Base-by-base conservation (phyloP, 2,888 invertebrate genomes). In the Quadriops clusia region DNA sequence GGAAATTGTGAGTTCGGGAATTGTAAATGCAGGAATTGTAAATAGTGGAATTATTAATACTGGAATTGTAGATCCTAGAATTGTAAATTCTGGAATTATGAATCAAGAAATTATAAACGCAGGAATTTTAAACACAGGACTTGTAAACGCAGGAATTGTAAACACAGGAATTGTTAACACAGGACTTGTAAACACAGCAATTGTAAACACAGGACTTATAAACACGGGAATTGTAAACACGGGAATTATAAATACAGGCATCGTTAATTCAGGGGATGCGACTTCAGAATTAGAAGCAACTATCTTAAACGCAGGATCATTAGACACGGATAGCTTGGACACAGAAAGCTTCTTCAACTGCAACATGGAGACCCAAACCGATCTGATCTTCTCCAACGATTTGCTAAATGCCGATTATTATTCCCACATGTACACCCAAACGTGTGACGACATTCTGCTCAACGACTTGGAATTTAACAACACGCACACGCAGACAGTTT, bases 401-500 rank as follows among this genome's bases (percentile, higher is more conserved):
- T 44, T 60, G 28, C 50, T 60, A 17, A 47, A 47, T 32, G 40
- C 47, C 21, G 58, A 58, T 41, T 56, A 50, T 39, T 54, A 54
- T 40, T 49, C 52, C 20, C 52, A 56, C 36, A 60, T 53, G 49
- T 54, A 47, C 34, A 57, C 58, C 2, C 57, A 60, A 31, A 68
- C 68, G 2, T 72, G 70, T 43, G 67, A 70, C 33, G 67, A 70
- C 25, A 60, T 69, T 22, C 51, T 72, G 15, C 51, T 67, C 3
- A 48, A 40, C 4, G 72, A 70, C 41, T 54, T 75, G 16, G 68
- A 63, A n/a, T 54, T 74, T 21, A 64, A 67, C 11, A 66, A 74
- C 42, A 75, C 69, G 34, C 72, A 77, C 47, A 77, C 77, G 0
- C 77, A 77, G 51, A 77, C 76, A 1, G 58, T 65, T 1, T 53